Evolutionary conservation across 2,113 vertebrate genomes (phyloP).

Genomic region (Ameiurus melas): DNA sequence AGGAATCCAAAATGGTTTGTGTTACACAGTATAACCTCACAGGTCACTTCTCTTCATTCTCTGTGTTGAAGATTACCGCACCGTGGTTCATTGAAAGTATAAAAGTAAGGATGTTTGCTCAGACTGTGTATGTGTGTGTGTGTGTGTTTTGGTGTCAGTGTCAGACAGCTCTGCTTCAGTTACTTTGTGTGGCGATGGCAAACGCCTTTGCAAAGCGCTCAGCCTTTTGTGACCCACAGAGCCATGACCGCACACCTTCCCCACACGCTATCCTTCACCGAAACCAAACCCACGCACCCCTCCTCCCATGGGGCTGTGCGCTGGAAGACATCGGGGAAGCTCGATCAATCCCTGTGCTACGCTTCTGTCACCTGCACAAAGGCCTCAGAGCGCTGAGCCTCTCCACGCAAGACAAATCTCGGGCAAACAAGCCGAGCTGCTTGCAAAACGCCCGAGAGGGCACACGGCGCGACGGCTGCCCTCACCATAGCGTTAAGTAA

Average conservation of each 20-base stretch:
- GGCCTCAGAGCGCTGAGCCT: conserved; percentile 63
- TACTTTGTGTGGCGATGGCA: conserved; percentile 43
- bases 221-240: conserved; percentile 56
- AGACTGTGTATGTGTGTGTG: conserved; percentile 42
- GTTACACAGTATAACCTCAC: neutral
- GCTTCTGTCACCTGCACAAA: conserved; percentile 71
- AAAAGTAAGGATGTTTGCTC: conserved; percentile 29
- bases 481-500: neutral
- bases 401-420: conserved; percentile 72
- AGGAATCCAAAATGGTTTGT: neutral
- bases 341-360: conserved; percentile 47
- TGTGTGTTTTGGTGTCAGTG: conserved; percentile 40
- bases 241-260: conserved; percentile 51
- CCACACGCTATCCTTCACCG: conserved; percentile 42
- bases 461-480: neutral
- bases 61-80: neutral
- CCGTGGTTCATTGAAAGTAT: conserved; percentile 5
- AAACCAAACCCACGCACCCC: neutral
- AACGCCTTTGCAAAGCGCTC: conserved; percentile 19
- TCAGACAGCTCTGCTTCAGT: conserved; percentile 37
- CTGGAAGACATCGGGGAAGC: conserved; percentile 29
- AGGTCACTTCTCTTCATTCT: neutral
- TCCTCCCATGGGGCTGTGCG: conserved; percentile 20
- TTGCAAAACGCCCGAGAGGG: neutral
- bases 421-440: conserved; percentile 62